phyloP scores from a whole-genome alignment of 2,888 invertebrate genomes.

The Venustoraphidia nigricollis region DNA sequence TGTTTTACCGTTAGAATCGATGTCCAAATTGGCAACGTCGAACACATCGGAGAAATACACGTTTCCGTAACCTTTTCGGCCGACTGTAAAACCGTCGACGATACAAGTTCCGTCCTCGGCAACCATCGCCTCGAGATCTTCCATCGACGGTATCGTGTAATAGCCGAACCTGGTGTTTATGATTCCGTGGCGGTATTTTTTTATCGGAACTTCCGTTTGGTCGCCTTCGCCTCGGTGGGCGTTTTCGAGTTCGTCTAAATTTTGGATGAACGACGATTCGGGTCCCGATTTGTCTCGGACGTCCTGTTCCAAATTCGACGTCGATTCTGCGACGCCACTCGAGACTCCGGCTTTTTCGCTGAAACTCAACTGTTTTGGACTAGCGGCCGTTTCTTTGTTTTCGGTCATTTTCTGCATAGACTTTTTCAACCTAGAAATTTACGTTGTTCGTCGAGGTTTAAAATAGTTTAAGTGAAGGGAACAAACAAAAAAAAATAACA shows the following conservation, averaged over 20 bases:
- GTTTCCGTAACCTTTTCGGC: constrained; percentile 80
- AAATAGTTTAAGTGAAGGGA: too few species aligned
- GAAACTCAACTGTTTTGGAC: too few species aligned
- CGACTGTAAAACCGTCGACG: constrained; percentile 77
- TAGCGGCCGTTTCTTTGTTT: too few species aligned
- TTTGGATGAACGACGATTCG: background rate
- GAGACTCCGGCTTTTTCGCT: background rate
- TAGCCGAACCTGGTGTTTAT: constrained; percentile 67
- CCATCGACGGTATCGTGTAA: constrained; percentile 76
- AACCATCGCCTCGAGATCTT: constrained; percentile 59
- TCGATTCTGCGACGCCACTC: background rate
- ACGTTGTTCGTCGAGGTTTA: too few species aligned
- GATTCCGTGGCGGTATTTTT: constrained; percentile 56
- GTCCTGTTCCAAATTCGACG: background rate
- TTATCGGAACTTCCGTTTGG: background rate
- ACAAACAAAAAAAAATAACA: too few species aligned
- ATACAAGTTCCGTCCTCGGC: constrained; percentile 63
- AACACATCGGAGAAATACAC: constrained; percentile 73
- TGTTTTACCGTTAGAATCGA: constrained; percentile 62
- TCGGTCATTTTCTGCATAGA: too few species aligned
- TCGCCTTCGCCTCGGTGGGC: background rate
- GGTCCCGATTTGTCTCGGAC: background rate
- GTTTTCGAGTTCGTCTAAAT: background rate
- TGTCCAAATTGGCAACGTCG: constrained; percentile 69
- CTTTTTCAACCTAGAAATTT: too few species aligned